These are phyloP conservation scores for Platalea minor DNA, from an alignment of 2,797 vertebrate species.

Conservation along the genomic window DNA sequence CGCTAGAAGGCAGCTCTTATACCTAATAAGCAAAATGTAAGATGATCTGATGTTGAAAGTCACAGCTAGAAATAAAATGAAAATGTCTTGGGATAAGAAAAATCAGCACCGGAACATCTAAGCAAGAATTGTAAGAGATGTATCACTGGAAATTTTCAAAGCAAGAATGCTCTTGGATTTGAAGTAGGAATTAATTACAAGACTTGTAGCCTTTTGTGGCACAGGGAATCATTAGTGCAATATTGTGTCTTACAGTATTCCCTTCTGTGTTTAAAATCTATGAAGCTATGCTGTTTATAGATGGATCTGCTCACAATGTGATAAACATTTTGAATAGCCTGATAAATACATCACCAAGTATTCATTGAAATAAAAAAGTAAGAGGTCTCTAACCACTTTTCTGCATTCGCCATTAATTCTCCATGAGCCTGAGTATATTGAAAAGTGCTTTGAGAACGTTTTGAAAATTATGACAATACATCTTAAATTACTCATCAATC, in stretches of 20 bases:
- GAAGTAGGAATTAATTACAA: not conserved
- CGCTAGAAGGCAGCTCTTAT: not conserved
- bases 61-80: not conserved
- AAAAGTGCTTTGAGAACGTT: not conserved
- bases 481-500: conserved; percentile 4
- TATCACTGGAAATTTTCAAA: conserved; percentile 6
- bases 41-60: not conserved
- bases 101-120: not conserved
- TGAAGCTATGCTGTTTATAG: not conserved
- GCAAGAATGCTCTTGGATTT: not conserved
- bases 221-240: not conserved
- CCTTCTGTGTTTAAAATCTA: not conserved
- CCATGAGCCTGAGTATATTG: not conserved
- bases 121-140: not conserved
- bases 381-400: not conserved
- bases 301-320: not conserved
- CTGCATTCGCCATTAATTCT: not conserved
- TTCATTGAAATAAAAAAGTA: not conserved
- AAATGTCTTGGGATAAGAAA: not conserved
- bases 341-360: not conserved
- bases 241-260: not conserved
- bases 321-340: not conserved
- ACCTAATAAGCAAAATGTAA: not conserved
- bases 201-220: not conserved
- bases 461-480: not conserved